Base-by-base conservation (phyloP, 2,888 invertebrate species). In the Phragmatobia fuliginosa region DNA sequence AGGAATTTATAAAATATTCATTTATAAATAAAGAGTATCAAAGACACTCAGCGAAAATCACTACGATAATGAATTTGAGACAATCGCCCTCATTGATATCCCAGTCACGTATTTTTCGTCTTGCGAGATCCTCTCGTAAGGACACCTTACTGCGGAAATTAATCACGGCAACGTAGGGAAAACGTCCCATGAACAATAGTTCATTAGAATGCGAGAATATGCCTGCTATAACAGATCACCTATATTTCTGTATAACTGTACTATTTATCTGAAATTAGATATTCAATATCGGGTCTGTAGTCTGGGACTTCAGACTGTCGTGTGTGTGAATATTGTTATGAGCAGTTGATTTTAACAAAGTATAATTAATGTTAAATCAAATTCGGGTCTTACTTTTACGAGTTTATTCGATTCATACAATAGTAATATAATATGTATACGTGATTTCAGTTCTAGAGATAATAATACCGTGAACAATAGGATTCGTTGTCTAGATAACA, bases 111-210 rank as follows among this genome's bases (percentile, higher is more conserved):
- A 62, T 11, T 59, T 7, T 61, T 60, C 66, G 69, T 71, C 67
- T 28, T 18, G 58, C 31, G 41, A 68, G 63, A 62, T 71, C 71
- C 64, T 61, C 31, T 67, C 52, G 64, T 71, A 71, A 61, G 64
- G 38, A 67, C 61, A 64, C 41, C 63, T 67, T 28, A 33, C 31
- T 49, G 33, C 62, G 60, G 59, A 68, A 68, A 83, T 83, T 78
- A 71, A 84, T 83, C 79, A 78, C 72, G 66, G 28, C 62, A 75
- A 68, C 70, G 70, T 41, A 64, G 60, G 64, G 52, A 61, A 67
- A 71, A 61, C 56, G 64, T 71, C 56, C 49, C 28, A 33, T n/a
- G 33, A 58, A 71, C 71, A 71, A 67, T 71, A 71, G 67, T 67
- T 67, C 71, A 60, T 71, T 67, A 71, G 64, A 45, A 49, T n/a